These are phyloP conservation scores for Zygothrica quintamaculata DNA, from an alignment of 2,888 invertebrate species.

Conservation along the genomic window DNA sequence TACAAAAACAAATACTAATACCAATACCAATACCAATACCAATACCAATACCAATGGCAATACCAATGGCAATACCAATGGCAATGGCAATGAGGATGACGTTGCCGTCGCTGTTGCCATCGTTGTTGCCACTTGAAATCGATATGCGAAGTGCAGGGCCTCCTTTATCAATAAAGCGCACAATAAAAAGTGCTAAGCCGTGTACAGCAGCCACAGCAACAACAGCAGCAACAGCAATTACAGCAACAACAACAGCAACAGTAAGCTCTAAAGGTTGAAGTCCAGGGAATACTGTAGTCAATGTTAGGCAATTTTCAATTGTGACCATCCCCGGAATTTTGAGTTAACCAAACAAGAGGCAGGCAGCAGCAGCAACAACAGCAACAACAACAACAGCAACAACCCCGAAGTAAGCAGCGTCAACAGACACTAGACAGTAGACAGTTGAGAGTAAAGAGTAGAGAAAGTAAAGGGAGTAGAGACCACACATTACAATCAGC, in stretches of 20 bases:
- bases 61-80: background rate
- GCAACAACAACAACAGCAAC: slow-evolving; percentile 29
- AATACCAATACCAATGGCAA: slow-evolving; percentile 69
- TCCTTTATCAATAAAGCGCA: slow-evolving; percentile 59
- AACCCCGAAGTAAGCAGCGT: slow-evolving; percentile 40
- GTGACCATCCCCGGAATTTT: slow-evolving; percentile 49
- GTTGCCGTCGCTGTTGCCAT: background rate
- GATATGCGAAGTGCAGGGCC: slow-evolving; percentile 61
- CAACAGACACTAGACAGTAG: slow-evolving; percentile 28
- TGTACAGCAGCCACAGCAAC: slow-evolving; percentile 7
- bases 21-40: too few species aligned
- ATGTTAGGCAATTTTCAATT: slow-evolving; percentile 40
- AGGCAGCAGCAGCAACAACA: too few species aligned
- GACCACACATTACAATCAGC: slow-evolving; percentile 23
- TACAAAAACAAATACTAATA: too few species aligned
- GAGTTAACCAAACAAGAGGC: too few species aligned
- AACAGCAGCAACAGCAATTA: too few species aligned
- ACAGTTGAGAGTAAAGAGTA: too few species aligned
- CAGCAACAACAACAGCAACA: too few species aligned
- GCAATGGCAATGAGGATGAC: background rate
- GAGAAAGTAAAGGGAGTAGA: too few species aligned
- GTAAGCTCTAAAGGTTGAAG: too few species aligned
- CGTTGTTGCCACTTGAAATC: slow-evolving; percentile 74
- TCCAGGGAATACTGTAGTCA: slow-evolving; percentile 12
- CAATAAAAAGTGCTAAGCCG: slow-evolving; percentile 57